Evolutionary conservation across 1,140 invertebrate genomes (phyloP), one percentile per base, ranked within the genome.

Genomic region (Trichoplusia ni): DNA sequence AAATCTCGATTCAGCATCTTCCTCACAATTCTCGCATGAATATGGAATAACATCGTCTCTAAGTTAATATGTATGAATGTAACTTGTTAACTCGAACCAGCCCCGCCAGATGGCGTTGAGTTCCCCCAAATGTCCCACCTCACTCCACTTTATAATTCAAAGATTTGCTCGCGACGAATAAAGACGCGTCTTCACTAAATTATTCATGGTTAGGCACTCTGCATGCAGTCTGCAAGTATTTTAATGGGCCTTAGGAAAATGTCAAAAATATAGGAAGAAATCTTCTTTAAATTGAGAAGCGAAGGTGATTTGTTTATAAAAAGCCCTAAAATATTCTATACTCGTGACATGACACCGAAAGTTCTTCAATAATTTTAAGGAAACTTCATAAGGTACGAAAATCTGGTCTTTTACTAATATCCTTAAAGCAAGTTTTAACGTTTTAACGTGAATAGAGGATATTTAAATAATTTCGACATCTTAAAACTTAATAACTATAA

Each of bases 71-170:
- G 78, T 74, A 82, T 79, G 75, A 86, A 75, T 69, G 70, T 67
- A 68, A 75, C 71, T 81, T 77, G 77, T 75, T 83, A 81, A 74
- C 69, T 77, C 49, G 44, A 61, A 71, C 58, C 67, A 61, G 68
- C 66, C 58, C 60, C 64, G 69, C 53, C 75, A 80, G 71, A 74
- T 80, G 75, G 63, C 67, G 62, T 59, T 61, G 31, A 65, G 46
- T 38, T n/a, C 27, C 54, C 47, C 68, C 67, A 73, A 82, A 81
- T 77, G 71, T 82, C 72, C 73, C 75, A 58, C 47, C 69, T 66
- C 77, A 71, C 58, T 58, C 56, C 76, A 68, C 73, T 83, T 82
- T 80, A 84, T 85, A 85, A 87, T 87, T 82, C 82, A 87, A 79
- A 77, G 77, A 85, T 83, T 82, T 81, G 72, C 77, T 81, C 66